Percentiles rank a stretch among this genome's conserved stretches.
Conservation (phyloP, 2,888 invertebrate species). For the Capitulum mitella region DNA sequence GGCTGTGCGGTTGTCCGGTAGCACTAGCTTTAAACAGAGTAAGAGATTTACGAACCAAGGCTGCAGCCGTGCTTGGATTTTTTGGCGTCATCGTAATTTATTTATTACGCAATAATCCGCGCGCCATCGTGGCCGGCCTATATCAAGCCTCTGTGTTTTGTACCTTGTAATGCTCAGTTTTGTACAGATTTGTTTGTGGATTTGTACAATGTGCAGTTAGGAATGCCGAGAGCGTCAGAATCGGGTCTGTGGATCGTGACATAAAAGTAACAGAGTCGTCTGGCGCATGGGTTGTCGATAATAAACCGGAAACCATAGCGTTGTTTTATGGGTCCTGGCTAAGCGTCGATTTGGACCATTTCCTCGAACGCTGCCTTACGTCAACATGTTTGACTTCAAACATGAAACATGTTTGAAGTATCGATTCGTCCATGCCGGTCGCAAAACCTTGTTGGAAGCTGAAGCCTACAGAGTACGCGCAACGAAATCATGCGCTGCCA, state of each 20-base stretch:
- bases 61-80: neutral
- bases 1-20: neutral
- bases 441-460: no score
- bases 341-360: no score
- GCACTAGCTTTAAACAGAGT: constrained; percentile 15
- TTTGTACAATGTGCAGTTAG: neutral
- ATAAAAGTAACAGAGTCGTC: neutral
- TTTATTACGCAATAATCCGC: constrained; percentile 16
- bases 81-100: constrained; percentile 4
- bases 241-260: neutral
- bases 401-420: no score
- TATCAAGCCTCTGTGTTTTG: neutral
- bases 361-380: no score
- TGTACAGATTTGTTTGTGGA: constrained; percentile 17
- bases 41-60: neutral
- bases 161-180: constrained; percentile 23
- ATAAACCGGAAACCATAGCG: neutral
- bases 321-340: no score
- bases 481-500: no score
- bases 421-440: no score
- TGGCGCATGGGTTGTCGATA: neutral
- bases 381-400: no score
- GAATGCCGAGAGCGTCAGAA: neutral
- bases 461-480: no score
- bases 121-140: neutral